Percentiles rank a stretch among this genome's conserved stretches.
Evolutionary conservation across 1,140 invertebrate species (phyloP).

Genomic region (Nasonia longicornis): DNA sequence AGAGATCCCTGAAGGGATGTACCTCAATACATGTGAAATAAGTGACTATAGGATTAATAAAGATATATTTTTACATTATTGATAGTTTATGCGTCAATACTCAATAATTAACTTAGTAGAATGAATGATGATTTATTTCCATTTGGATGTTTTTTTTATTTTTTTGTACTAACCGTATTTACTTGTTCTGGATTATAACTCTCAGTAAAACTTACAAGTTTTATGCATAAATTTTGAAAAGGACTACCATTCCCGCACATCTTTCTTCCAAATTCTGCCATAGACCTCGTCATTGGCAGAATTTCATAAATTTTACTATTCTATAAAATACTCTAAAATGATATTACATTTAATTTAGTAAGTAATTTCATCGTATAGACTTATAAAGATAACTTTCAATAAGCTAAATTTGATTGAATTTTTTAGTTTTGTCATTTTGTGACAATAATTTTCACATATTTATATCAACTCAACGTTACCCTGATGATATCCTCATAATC

Average conservation of each 20-base stretch:
- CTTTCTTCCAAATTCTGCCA: neutral
- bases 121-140: slow-evolving; percentile 12
- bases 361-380: neutral
- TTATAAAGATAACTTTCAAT: no score
- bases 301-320: neutral
- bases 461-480: neutral
- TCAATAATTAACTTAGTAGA: no score
- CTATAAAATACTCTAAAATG: neutral
- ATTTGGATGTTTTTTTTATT: no score
- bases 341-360: neutral
- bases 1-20: slow-evolving; percentile 73
- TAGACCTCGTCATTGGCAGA: neutral
- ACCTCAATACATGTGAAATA: slow-evolving; percentile 55
- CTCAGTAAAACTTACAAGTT: slow-evolving; percentile 70
- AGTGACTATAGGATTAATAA: slow-evolving; percentile 52
- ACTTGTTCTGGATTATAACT: slow-evolving; percentile 69
- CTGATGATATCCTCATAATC: neutral
- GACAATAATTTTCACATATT: neutral
- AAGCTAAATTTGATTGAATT: no score
- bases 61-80: neutral
- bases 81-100: no score
- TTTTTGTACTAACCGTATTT: slow-evolving; percentile 60
- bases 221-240: slow-evolving; percentile 69
- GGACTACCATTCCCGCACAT: slow-evolving; percentile 53
- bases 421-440: no score